A percentile compares a stretch with the other conserved stretches of the same genome.
Evolutionary conservation across 1,140 invertebrate genomes (phyloP).

Genomic region (Protaetia brevitarsis): DNA sequence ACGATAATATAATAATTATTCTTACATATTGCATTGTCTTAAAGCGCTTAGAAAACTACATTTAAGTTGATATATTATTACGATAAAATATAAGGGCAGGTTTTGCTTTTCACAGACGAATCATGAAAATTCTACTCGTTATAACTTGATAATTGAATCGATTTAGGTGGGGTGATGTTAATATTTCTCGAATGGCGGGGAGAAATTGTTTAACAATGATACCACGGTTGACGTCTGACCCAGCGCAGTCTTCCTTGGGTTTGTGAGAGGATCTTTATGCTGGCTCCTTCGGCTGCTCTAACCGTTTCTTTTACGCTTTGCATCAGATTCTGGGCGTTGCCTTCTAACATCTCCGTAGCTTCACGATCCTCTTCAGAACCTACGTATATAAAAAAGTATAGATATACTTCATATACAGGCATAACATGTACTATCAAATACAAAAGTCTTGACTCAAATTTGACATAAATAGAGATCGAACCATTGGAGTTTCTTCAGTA

Average conservation of each 20-base stretch:
- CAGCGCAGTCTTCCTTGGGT: constrained; percentile 91
- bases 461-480: too few relatives aligned
- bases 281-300: constrained; percentile 95
- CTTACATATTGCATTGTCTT: too few relatives aligned
- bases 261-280: constrained; percentile 95
- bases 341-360: constrained; percentile 98
- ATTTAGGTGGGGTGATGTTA: too few relatives aligned
- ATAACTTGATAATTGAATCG: too few relatives aligned
- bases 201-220: constrained; percentile 48
- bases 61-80: too few relatives aligned
- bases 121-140: too few relatives aligned
- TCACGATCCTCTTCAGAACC: constrained; percentile 99
- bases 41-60: too few relatives aligned
- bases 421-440: too few relatives aligned
- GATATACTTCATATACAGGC: background rate
- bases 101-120: background rate
- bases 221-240: constrained; percentile 95
- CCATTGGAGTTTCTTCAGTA: too few relatives aligned
- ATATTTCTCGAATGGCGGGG: too few relatives aligned
- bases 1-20: too few relatives aligned
- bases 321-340: constrained; percentile 99
- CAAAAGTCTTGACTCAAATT: too few relatives aligned
- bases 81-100: background rate
- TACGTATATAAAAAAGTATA: constrained; percentile 45
- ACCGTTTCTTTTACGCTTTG: constrained; percentile 99